Base-by-base conservation (phyloP, 2,888 invertebrate species). In the Phaonia tiefii region DNA sequence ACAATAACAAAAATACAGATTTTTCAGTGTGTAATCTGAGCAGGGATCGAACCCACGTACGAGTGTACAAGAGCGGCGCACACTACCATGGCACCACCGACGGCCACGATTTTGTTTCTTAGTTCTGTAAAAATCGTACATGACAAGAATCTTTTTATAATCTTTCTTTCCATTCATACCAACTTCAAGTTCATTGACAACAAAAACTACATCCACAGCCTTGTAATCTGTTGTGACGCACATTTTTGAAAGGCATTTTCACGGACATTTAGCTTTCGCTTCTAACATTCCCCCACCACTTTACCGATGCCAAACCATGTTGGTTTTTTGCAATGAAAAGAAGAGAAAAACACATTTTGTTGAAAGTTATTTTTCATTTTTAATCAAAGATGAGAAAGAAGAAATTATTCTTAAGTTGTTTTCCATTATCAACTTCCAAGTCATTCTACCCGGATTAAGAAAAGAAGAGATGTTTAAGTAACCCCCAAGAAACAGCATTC, bases 381-480 rank as follows among this genome's bases (percentile, higher is more conserved):
- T n/a, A 15, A 25, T 26, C n/a, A 31, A 60, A 66, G 17, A 42
- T 2, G 10, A 65, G 25, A 71, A 66, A 13, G n/a, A 25, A 46
- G 54, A 20, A 54, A 63, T 44, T 39, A 44, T 39, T 63, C 44
- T 25, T 44, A 39, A 54, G 54, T 22, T 39, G 67, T 51, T 51
- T 31, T 26, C n/a, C n/a, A n/a, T n/a, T n/a, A n/a, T n/a, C n/a
- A n/a, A 10, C 10, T 63, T 39, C n/a, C 4, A 31, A 3, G 3
- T 31, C 31, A 31, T 70, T 70, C 58, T 56, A 81, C 78, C 81
- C 81, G 81, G 81, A 81, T 81, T 78, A 81, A 63, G 49, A 54
- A 71, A 66, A 31, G 31, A 37, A 37, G 60, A 39, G 11, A 26
- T 7, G 37, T 31, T 3, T 26, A 26, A 17, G 39, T 25, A 51